A percentile compares a stretch with the other conserved stretches of the same genome.
These are phyloP conservation scores for Strigamia transsilvanica DNA, from an alignment of 2,888 invertebrate species.

Conservation along the genomic window DNA sequence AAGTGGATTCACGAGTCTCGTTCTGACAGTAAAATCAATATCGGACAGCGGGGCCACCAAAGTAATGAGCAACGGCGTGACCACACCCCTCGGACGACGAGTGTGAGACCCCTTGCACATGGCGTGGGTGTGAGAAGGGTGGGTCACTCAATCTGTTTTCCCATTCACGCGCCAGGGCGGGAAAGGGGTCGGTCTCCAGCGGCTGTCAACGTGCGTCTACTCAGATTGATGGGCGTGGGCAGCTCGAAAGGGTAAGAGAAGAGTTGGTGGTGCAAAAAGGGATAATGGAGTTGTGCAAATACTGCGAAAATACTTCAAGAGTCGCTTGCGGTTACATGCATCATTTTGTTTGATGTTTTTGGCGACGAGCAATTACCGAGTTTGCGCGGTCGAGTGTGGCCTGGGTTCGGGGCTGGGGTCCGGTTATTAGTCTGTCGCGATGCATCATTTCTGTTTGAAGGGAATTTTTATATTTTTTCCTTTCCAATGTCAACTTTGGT, in stretches of 20 bases:
- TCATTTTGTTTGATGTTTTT: constrained; percentile 34
- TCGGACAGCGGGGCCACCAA: constrained; percentile 28
- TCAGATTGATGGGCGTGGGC: constrained; percentile 42
- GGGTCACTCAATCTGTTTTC: constrained; percentile 49
- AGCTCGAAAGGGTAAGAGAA: background rate
- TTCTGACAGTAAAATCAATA: constrained; percentile 36
- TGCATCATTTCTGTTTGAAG: background rate
- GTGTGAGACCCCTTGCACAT: constrained; percentile 45
- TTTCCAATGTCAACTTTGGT: background rate
- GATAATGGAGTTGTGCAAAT: background rate
- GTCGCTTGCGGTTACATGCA: constrained; percentile 14
- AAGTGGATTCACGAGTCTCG: constrained; percentile 15
- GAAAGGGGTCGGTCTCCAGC: constrained; percentile 42
- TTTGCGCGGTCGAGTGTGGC: background rate
- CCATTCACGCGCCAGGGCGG: constrained; percentile 44
- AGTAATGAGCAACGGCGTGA: constrained; percentile 39
- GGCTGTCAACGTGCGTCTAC: constrained; percentile 1
- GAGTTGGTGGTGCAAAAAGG: background rate
- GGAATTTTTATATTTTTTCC: background rate
- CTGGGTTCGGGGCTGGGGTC: background rate
- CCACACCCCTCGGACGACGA: constrained; percentile 42
- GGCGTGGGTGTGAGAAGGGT: constrained; percentile 16
- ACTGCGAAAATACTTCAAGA: background rate
- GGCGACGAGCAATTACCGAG: constrained; percentile 20
- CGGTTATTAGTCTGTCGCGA: background rate